phyloP scores from a whole-genome alignment of 1,140 invertebrate species.

The Achroia grisella region DNA sequence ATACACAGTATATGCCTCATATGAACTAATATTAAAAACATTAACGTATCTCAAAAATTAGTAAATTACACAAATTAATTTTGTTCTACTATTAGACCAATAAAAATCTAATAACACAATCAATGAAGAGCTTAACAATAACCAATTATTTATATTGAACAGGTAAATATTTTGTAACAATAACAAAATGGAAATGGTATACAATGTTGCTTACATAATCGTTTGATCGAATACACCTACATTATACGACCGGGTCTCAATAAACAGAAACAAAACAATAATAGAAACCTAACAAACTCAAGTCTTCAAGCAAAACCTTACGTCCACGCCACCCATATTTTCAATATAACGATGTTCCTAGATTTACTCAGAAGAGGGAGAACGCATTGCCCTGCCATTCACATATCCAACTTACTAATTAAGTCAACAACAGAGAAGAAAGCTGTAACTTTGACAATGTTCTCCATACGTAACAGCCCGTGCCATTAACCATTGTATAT shows the following conservation, averaged over 20 bases:
- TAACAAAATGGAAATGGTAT: too few relatives aligned
- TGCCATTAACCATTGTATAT: constrained; percentile 24
- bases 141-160: too few relatives aligned
- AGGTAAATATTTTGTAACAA: too few relatives aligned
- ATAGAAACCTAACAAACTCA: not conserved
- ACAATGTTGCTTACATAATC: too few relatives aligned
- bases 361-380: constrained; percentile 48
- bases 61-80: too few relatives aligned
- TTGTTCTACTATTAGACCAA: too few relatives aligned
- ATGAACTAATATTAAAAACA: too few relatives aligned
- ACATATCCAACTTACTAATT: constrained; percentile 72
- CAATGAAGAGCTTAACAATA: too few relatives aligned
- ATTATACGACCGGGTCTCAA: not conserved
- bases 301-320: constrained; percentile 2
- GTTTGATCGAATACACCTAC: not conserved
- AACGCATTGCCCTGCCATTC: constrained; percentile 68
- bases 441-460: constrained; percentile 70
- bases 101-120: too few relatives aligned
- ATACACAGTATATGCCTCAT: too few relatives aligned
- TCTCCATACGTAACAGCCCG: constrained; percentile 58
- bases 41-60: too few relatives aligned
- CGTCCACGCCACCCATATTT: constrained; percentile 48
- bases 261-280: constrained; percentile 4
- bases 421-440: constrained; percentile 66
- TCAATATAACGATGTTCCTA: constrained; percentile 57